Base-by-base conservation (phyloP, 2,888 invertebrate species). In the Drosophila pullipes region DNA sequence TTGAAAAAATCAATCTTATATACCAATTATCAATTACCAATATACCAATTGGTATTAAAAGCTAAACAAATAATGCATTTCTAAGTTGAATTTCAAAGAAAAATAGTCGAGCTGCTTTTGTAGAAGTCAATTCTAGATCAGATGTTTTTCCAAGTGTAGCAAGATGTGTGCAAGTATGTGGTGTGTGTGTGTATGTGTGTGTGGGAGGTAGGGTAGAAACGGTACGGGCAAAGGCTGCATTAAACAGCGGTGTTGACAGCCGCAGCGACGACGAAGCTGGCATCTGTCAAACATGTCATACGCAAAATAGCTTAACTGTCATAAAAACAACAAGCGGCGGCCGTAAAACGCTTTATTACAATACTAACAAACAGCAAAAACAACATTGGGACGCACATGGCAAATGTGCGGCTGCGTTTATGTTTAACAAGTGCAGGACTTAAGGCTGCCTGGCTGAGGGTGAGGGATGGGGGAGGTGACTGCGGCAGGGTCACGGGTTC, bases 271-370 rank as follows among this genome's bases (percentile, higher is more conserved):
- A 49, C 71, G 62, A 64, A 61, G 69, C 62, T 76, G 86, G 78
- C 89, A 85, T 89, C 89, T 86, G 85, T 86, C 87, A 86, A 86
- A 86, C 90, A 75, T 90, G 85, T 90, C 90, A 90, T 86, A 86
- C 85, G 89, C 90, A 86, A 90, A 86, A 86, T 86, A 84, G 90
- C 89, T 86, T 89, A 89, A 89, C 90, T 81, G 87, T 84, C 87
- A 89, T 86, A 89, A 89, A 86, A 86, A 86, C 75, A 83, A 76
- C 87, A 82, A 70, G 69, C 60, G 79, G 61, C 69, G 49, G 62
- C 74, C 89, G 79, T 86, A 90, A 90, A 90, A 90, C 84, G 79
- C 74, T 86, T 86, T 90, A 90, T 89, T 83, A 71, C 89, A 81
- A 76, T 58, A 68, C 67, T 59, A 69, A 53, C 67, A 62, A 53